Percentiles rank a stretch among this genome's conserved stretches.
phyloP scores from a whole-genome alignment of 2,888 invertebrate genomes.

The Acanthosoma haemorrhoidale region DNA sequence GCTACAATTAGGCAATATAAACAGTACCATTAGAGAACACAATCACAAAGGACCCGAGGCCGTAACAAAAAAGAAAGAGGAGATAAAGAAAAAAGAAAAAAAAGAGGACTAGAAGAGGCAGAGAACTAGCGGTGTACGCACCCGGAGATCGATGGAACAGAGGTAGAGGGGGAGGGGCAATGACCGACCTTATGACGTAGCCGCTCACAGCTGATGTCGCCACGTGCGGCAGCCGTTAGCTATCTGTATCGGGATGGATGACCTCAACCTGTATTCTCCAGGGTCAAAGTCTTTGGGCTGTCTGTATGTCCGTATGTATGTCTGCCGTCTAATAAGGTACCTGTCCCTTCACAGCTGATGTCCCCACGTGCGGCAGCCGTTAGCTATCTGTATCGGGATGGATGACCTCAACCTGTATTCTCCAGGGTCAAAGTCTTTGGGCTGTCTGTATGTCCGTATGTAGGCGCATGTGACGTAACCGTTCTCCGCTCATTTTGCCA shows the following conservation, averaged over 20 bases:
- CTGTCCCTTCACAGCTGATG: constrained; percentile 33
- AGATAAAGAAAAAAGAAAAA: background rate
- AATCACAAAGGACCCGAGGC: too few species aligned
- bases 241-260: background rate
- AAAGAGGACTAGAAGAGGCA: background rate
- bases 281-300: background rate
- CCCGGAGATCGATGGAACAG: background rate
- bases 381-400: background rate
- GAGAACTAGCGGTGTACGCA: too few species aligned
- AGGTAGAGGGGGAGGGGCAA: constrained; percentile 21
- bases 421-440: background rate
- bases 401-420: background rate
- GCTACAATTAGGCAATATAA: too few species aligned
- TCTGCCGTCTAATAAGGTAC: too few species aligned
- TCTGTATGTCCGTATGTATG: background rate
- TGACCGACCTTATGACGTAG: constrained; percentile 40
- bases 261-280: background rate
- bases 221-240: constrained; percentile 23
- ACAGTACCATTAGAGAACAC: background rate
- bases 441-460: background rate
- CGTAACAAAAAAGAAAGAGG: background rate
- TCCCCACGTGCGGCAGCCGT: constrained; percentile 27
- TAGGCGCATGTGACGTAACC: too few species aligned
- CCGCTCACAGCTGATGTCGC: constrained; percentile 33
- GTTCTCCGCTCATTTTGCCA: too few species aligned